Percentiles rank a stretch among this genome's conserved stretches.
phyloP scores from a whole-genome alignment of 1,140 invertebrate genomes.

The Aphis craccivora region DNA sequence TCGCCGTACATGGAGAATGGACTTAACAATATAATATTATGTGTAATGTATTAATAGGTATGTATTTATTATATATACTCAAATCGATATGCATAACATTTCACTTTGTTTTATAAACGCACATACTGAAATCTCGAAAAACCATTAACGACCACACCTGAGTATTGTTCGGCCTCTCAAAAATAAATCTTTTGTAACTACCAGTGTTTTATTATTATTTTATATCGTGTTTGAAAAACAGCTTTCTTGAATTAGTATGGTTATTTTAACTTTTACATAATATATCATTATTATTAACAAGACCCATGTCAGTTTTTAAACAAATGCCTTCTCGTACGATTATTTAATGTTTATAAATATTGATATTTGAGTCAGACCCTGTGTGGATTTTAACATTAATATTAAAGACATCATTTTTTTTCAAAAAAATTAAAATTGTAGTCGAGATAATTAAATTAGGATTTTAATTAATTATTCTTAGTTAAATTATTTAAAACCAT shows the following conservation, averaged over 20 bases:
- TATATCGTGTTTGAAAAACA: background rate
- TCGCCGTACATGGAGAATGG: background rate
- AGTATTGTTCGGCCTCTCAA: background rate
- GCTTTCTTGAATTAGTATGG: background rate
- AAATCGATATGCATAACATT: background rate
- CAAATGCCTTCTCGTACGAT: background rate
- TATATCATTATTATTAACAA: background rate
- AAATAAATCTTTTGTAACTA: background rate
- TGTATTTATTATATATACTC: background rate
- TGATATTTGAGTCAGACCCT: background rate
- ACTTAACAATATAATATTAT: background rate
- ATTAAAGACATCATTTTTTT: background rate
- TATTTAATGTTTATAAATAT: background rate
- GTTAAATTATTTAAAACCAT: background rate
- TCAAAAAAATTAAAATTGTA: background rate
- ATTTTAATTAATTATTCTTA: no score
- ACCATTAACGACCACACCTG: constrained; percentile 31
- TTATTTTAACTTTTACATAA: background rate
- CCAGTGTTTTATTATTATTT: background rate
- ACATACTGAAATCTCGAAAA: background rate
- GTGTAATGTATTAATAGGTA: background rate
- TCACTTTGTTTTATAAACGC: constrained; percentile 1
- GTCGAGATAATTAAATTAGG: background rate
- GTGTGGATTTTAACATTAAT: background rate
- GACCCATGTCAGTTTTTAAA: background rate